Evolutionary conservation across 1,140 invertebrate species (phyloP), one percentile per base, ranked within the genome.

Genomic region (Daktulosphaira vitifoliae): DNA sequence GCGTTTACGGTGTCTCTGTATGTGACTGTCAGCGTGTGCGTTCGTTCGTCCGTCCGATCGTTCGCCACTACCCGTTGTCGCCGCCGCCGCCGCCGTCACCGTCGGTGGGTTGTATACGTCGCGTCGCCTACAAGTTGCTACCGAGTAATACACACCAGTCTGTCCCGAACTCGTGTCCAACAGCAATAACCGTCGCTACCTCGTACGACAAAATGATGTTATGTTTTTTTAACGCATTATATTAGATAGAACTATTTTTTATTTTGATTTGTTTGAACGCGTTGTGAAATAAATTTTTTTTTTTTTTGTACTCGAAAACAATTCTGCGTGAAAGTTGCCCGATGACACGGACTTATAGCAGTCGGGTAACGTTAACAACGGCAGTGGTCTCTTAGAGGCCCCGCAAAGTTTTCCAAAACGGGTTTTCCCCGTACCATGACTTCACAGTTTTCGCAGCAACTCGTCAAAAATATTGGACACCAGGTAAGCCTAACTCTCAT

Each of bases 391-490:
- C 56, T 38, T 62, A 62, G 56, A 38, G 42, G 29, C 16, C 54
- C 56, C 42, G 18, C 25, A 42, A 48, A 46, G 20, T n/a, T 33
- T 23, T 48, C 11, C 25, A 2, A 48, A 48, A 48, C 56, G 56
- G 56, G 56, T 48, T 11, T 62, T 42, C 56, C 56, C 38, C 56
- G 56, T 62, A 62, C 56, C 56, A 62, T 62, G 56, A 62, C 56
- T 62, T 62, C 56, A 46, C 56, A 62, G 56, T 62, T 46, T n/a
- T 62, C 56, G 6, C 56, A 62, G 38, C 39, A 62, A 48, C 56
- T 62, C 56, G 56, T 39, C 42, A 62, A 62, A 46, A 62, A 46
- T 48, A 62, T 62, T 18, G 56, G 39, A 46, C 56, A 62, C 16
- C 56, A 62, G 56, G 56, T 62, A 62, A 62, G 42, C 5, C 15